A percentile compares a stretch with the other conserved stretches of the same genome.
Conservation (phyloP, 2,113 vertebrate species). For the Colossoma macropomum region DNA sequence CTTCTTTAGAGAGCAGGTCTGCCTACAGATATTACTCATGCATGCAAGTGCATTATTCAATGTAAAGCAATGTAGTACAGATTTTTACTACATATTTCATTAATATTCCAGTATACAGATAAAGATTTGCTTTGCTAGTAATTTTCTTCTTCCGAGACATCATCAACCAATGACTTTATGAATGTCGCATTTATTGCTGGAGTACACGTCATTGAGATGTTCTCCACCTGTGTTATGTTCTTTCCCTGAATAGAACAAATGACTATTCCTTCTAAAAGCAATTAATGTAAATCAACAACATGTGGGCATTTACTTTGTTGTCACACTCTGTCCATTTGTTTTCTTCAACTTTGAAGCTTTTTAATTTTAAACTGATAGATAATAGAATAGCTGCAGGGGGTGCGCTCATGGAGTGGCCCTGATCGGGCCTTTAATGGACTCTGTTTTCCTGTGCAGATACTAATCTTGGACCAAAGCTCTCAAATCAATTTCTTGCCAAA, state of each 20-base stretch:
- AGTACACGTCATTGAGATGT: background rate
- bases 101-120: too few relatives aligned
- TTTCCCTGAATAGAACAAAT: background rate
- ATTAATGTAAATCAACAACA: constrained; percentile 20
- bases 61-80: too few relatives aligned
- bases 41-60: too few relatives aligned
- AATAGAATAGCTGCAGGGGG: background rate
- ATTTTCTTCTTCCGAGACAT: background rate
- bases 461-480: constrained; percentile 24
- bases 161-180: background rate
- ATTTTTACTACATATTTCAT: too few relatives aligned
- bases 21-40: background rate
- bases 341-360: background rate
- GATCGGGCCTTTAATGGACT: constrained; percentile 12
- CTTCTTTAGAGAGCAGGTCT: background rate
- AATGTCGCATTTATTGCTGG: background rate
- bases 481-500: constrained; percentile 43
- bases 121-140: too few relatives aligned
- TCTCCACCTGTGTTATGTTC: background rate
- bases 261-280: background rate
- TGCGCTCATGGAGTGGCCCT: background rate
- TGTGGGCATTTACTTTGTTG: background rate
- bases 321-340: background rate
- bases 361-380: constrained; percentile 29
- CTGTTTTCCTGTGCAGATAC: constrained; percentile 29